Evolutionary conservation across 2,888 invertebrate genomes (phyloP).

Genomic region (Xestia rhomboidea): DNA sequence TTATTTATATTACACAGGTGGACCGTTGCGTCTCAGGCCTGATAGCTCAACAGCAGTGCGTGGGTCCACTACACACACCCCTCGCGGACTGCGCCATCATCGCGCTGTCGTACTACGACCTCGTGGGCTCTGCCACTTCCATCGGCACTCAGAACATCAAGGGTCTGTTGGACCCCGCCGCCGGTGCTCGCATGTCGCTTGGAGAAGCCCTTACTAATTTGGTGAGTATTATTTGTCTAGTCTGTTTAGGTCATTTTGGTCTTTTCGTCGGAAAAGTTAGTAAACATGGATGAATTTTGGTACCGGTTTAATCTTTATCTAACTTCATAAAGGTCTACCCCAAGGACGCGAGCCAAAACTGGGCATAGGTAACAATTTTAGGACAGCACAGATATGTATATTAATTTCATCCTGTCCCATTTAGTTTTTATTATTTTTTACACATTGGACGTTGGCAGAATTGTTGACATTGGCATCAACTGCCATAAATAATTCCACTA

Average conservation of each 20-base stretch:
- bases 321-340: too few relatives aligned
- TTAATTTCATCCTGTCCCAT: background rate
- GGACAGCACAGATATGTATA: background rate
- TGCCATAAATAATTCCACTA: too few relatives aligned
- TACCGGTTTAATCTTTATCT: background rate
- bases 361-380: background rate
- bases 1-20: slow-evolving; percentile 81
- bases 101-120: slow-evolving; percentile 95
- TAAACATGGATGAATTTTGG: background rate
- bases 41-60: slow-evolving; percentile 99
- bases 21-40: slow-evolving; percentile 98
- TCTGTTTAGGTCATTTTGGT: too few relatives aligned
- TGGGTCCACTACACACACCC: slow-evolving; percentile 99
- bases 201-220: slow-evolving; percentile 98
- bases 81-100: slow-evolving; percentile 98
- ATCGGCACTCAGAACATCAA: slow-evolving; percentile 99
- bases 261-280: background rate
- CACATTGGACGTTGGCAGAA: too few relatives aligned
- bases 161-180: slow-evolving; percentile 95
- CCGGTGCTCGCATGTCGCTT: slow-evolving; percentile 98
- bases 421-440: too few relatives aligned
- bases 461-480: too few relatives aligned
- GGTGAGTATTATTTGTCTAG: slow-evolving; percentile 87
- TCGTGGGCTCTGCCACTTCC: slow-evolving; percentile 97
- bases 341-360: background rate